A percentile compares a stretch with the other conserved stretches of the same genome.
phyloP scores from a whole-genome alignment of 2,113 vertebrate species.

The Murina feae region DNA sequence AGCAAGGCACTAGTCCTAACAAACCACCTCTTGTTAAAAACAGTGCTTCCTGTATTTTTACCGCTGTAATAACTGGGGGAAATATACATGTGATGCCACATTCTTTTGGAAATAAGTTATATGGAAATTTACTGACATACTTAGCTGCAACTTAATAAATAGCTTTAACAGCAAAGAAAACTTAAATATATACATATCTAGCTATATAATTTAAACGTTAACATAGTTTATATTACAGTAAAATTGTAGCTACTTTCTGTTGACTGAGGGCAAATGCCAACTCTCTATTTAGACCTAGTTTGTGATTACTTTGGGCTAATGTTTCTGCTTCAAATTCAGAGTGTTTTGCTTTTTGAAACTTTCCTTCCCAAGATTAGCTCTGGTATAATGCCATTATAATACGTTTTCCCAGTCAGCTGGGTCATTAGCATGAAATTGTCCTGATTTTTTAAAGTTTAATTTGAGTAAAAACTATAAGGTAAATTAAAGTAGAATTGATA shows the following conservation, averaged over 20 bases:
- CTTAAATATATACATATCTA: background rate
- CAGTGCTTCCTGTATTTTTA: background rate
- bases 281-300: background rate
- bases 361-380: background rate
- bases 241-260: background rate
- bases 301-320: background rate
- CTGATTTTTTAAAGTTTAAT: background rate
- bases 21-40: conserved; percentile 13
- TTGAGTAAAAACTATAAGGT: background rate
- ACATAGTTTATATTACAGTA: background rate
- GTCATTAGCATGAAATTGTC: background rate
- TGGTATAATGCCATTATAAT: background rate
- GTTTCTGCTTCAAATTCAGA: background rate
- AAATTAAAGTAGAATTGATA: background rate
- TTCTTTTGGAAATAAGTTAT: conserved; percentile 4
- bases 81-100: background rate
- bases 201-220: background rate
- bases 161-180: background rate
- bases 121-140: background rate
- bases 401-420: background rate
- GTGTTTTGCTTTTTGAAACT: background rate
- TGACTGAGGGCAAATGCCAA: background rate
- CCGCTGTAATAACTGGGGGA: background rate
- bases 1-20: background rate
- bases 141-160: background rate